Conservation (phyloP, 2,888 invertebrate species). For the Noctua comes region DNA sequence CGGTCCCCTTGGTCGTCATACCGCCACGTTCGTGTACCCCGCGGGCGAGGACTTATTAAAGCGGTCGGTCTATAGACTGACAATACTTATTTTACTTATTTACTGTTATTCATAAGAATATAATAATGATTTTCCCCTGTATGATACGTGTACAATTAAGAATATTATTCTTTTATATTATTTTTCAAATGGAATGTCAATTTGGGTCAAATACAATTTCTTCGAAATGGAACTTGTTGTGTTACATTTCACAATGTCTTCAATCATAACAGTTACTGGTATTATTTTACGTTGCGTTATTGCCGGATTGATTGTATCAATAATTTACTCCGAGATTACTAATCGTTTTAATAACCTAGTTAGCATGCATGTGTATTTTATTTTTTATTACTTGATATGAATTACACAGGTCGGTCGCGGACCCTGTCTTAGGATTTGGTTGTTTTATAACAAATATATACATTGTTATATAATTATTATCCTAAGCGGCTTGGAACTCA, state of each 20-base stretch:
- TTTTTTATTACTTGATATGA: conserved; percentile 30
- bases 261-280: conserved; percentile 32
- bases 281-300: conserved; percentile 19
- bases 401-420: conserved; percentile 17
- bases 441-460: conserved; percentile 12
- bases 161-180: background rate
- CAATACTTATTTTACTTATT: conserved; percentile 34
- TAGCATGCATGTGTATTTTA: conserved; percentile 4
- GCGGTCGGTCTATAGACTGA: background rate
- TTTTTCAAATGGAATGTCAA: background rate
- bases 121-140: background rate
- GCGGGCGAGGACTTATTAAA: no score
- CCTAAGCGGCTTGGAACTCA: background rate
- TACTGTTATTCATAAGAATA: conserved; percentile 16
- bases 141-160: background rate
- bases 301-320: conserved; percentile 8
- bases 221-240: conserved; percentile 31
- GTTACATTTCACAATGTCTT: conserved; percentile 37
- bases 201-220: conserved; percentile 24
- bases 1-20: no score
- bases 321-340: conserved; percentile 44
- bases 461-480: conserved; percentile 21
- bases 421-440: background rate
- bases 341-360: conserved; percentile 5
- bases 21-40: no score